Conservation (phyloP, 2,797 vertebrate genomes). For the Champsocephalus gunnari region DNA sequence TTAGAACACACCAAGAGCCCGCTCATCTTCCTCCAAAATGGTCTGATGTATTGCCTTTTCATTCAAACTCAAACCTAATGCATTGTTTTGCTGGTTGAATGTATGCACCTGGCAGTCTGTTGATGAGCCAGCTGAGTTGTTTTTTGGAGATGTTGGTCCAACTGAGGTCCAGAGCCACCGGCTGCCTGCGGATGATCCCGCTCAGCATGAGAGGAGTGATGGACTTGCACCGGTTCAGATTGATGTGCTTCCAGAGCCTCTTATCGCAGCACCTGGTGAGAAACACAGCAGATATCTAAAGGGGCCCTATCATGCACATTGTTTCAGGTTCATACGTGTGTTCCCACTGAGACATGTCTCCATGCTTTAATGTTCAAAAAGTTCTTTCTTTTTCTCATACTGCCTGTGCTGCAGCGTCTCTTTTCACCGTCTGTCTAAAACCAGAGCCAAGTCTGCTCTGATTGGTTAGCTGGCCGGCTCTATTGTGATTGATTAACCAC, state of each 20-base stretch:
- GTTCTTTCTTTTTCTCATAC: no score
- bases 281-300: slow-evolving; percentile 19
- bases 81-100: background rate
- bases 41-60: background rate
- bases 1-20: background rate
- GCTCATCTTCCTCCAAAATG: background rate
- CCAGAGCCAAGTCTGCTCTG: no score
- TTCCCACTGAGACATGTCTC: no score
- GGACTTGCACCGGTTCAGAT: slow-evolving; percentile 95
- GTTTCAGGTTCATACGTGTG: no score
- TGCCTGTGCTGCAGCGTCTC: no score
- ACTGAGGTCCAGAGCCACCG: slow-evolving; percentile 93
- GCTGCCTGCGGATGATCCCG: slow-evolving; percentile 95
- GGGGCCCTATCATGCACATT: no score
- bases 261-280: slow-evolving; percentile 93
- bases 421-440: no score
- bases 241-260: slow-evolving; percentile 95
- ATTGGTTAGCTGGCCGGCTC: no score
- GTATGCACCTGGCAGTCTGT: slow-evolving; percentile 91
- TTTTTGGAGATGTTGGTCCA: slow-evolving; percentile 99
- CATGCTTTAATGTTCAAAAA: no score
- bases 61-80: background rate
- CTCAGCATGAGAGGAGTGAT: slow-evolving; percentile 97
- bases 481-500: no score
- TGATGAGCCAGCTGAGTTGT: slow-evolving; percentile 98